Conservation (phyloP, 2,113 vertebrate genomes). For the Saimiri boliviensis region DNA sequence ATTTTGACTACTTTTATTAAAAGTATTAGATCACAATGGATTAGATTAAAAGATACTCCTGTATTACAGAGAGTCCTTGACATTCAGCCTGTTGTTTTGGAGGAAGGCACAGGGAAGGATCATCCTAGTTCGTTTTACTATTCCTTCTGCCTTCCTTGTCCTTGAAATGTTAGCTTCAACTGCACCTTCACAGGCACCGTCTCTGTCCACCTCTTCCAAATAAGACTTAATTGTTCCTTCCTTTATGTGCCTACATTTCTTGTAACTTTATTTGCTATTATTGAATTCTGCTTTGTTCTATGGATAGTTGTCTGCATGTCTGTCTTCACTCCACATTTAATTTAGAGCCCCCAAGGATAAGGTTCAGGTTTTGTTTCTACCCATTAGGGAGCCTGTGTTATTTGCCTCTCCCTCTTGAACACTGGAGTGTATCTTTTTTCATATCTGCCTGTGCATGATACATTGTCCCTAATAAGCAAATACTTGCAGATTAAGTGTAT, state of each 20-base stretch:
- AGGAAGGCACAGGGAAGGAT: not conserved
- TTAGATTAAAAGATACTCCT: not conserved
- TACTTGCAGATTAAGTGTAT: not conserved
- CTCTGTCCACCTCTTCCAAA: not conserved
- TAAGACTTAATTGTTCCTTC: not conserved
- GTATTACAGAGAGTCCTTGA: not conserved
- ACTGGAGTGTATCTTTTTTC: not conserved
- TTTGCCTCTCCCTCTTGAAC: not conserved
- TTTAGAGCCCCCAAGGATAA: not conserved
- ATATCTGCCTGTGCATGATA: not conserved
- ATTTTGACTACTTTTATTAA: not conserved
- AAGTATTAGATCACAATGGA: not conserved
- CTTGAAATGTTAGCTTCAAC: not conserved
- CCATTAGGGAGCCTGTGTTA: not conserved
- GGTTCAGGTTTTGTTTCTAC: not conserved
- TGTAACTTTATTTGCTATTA: not conserved
- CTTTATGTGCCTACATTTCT: not conserved
- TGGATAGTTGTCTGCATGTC: not conserved
- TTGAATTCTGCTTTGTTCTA: not conserved
- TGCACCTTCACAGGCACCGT: not conserved
- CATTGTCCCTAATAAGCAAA: not conserved
- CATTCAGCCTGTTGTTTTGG: not conserved
- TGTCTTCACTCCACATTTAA: not conserved
- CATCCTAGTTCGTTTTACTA: fast-evolving
- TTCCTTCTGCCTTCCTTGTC: not conserved